Conservation (phyloP, 2,113 vertebrate species). For the Anoplopoma fimbria region DNA sequence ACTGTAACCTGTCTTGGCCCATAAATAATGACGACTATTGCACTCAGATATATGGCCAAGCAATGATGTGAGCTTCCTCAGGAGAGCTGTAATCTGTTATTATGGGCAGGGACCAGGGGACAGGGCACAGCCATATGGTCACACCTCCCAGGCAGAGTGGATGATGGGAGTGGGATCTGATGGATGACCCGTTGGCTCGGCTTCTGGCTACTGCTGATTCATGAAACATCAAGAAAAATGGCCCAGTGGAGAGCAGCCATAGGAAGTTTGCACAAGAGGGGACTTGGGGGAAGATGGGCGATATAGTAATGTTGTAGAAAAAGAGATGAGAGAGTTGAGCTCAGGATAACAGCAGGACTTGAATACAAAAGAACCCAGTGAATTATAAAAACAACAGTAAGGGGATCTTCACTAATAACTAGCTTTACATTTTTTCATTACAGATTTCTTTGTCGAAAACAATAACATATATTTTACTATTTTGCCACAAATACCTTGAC, state of each 20-base stretch:
- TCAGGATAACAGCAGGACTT: slow-evolving; percentile 8
- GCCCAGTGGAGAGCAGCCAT: slow-evolving; percentile 47
- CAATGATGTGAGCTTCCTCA: slow-evolving; percentile 76
- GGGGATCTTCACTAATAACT: neutral
- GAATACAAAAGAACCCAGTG: slow-evolving; percentile 13
- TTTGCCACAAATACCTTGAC: neutral
- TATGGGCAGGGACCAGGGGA: slow-evolving; percentile 68
- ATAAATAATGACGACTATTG: slow-evolving; percentile 73
- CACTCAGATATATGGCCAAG: slow-evolving; percentile 72
- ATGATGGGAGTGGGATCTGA: slow-evolving; percentile 70
- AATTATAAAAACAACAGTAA: neutral
- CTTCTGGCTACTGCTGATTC: slow-evolving; percentile 66
- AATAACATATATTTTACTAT: neutral
- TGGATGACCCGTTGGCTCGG: slow-evolving; percentile 72
- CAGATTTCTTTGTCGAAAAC: neutral
- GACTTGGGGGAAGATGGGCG: slow-evolving; percentile 31
- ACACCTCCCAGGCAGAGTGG: slow-evolving; percentile 69
- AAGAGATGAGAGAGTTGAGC: slow-evolving; percentile 30
- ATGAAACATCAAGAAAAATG: slow-evolving; percentile 69
- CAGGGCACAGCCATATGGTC: slow-evolving; percentile 58
- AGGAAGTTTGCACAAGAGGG: slow-evolving; percentile 50
- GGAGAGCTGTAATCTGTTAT: slow-evolving; percentile 77
- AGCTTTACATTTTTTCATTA: neutral
- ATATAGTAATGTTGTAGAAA: slow-evolving; percentile 44
- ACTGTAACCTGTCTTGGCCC: slow-evolving; percentile 67